Percentiles rank a stretch among this genome's conserved stretches.
Evolutionary conservation across 2,888 invertebrate genomes (phyloP).

Genomic region (Tyria jacobaeae): DNA sequence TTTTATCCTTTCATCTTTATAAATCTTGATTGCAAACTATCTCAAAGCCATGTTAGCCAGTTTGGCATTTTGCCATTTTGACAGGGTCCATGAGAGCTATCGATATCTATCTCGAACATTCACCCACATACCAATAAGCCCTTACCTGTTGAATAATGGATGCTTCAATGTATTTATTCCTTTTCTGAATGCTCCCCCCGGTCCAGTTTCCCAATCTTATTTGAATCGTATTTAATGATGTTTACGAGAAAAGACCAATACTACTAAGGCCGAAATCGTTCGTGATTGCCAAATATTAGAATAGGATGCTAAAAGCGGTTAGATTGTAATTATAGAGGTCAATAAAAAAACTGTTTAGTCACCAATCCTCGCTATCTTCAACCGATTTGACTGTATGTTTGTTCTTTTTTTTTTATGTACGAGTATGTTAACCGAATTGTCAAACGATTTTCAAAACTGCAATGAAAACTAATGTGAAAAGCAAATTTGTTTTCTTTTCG

Average conservation of each 20-base stretch:
- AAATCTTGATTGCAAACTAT: not conserved
- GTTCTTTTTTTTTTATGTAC: too few species aligned
- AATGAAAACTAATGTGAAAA: too few species aligned
- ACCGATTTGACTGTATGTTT: too few species aligned
- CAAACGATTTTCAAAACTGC: too few species aligned
- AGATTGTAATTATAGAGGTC: not conserved
- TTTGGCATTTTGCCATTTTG: constrained; percentile 58
- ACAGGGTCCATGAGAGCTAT: constrained; percentile 46
- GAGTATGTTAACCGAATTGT: too few species aligned
- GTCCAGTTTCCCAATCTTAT: constrained; percentile 50
- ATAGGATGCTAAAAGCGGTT: constrained; percentile 5
- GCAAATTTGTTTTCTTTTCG: too few species aligned
- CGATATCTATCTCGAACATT: constrained; percentile 59
- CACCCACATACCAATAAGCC: constrained; percentile 55
- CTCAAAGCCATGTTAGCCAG: not conserved
- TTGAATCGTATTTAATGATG: constrained; percentile 62
- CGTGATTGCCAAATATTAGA: constrained; percentile 43
- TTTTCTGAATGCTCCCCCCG: constrained; percentile 35
- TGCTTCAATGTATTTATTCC: constrained; percentile 50
- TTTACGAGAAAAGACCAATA: constrained; percentile 52
- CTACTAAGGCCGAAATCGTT: constrained; percentile 24
- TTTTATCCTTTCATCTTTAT: not conserved
- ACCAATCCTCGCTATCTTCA: too few species aligned
- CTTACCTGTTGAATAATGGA: constrained; percentile 76
- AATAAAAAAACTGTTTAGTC: too few species aligned